phyloP scores from a whole-genome alignment of 2,113 vertebrate genomes.

The Baryphthengus martii region DNA sequence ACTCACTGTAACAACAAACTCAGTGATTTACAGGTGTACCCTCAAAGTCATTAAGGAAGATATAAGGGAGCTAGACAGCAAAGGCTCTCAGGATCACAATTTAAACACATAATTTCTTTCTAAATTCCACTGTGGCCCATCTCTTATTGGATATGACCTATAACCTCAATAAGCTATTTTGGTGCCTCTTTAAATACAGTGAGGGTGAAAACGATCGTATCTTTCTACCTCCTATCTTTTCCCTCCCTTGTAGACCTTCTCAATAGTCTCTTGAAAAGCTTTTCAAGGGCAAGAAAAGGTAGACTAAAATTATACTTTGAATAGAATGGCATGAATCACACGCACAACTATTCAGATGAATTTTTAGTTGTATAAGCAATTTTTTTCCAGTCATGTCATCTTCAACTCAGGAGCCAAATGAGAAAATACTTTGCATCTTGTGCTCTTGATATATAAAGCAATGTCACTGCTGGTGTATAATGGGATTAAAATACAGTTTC shows the following conservation, averaged over 20 bases:
- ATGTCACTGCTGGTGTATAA: neutral
- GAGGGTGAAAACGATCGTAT: neutral
- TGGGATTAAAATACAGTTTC: neutral
- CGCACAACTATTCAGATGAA: neutral
- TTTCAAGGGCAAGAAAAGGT: slow-evolving; percentile 27
- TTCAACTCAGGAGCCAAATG: neutral
- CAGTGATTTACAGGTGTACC: neutral
- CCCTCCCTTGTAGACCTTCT: neutral
- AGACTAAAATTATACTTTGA: slow-evolving; percentile 23
- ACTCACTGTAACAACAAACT: neutral
- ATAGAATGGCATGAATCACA: slow-evolving; percentile 17
- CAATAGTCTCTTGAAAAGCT: neutral
- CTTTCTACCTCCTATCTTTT: neutral
- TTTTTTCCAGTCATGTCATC: neutral
- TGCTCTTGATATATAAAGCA: neutral
- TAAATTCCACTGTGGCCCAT: neutral
- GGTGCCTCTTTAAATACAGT: neutral
- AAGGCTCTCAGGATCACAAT: neutral
- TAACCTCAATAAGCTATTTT: neutral
- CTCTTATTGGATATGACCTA: neutral
- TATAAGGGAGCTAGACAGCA: neutral
- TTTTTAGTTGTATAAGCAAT: slow-evolving; percentile 17
- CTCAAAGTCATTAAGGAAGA: neutral
- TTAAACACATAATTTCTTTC: neutral
- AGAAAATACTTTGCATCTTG: slow-evolving; percentile 6